These are phyloP conservation scores for Patella vulgata DNA, from an alignment of 1,140 invertebrate genomes.

Conservation along the genomic window DNA sequence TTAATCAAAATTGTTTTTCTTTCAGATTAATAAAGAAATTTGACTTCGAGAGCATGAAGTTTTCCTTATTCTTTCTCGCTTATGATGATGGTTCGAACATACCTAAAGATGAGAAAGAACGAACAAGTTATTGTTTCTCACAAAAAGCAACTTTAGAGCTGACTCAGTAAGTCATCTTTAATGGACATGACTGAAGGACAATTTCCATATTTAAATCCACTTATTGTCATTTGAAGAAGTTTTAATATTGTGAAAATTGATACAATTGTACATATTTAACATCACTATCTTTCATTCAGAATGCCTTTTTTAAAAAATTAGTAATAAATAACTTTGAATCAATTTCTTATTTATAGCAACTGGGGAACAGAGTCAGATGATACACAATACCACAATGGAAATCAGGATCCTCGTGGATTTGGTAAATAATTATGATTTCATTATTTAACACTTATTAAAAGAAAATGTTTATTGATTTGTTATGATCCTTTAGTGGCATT, in stretches of 20 bases:
- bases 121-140: slow-evolving; percentile 80
- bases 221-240: too few species aligned
- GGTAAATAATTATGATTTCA: slow-evolving; percentile 73
- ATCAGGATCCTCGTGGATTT: slow-evolving; percentile 88
- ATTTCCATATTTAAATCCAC: too few species aligned
- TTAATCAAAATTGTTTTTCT: too few species aligned
- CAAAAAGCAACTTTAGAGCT: slow-evolving; percentile 90
- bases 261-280: too few species aligned
- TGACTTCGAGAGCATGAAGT: slow-evolving; percentile 90
- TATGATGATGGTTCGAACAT: slow-evolving; percentile 83
- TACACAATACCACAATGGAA: slow-evolving; percentile 89
- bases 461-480: too few species aligned
- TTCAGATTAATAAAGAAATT: slow-evolving; percentile 81
- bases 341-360: slow-evolving; percentile 75
- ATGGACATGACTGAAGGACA: too few species aligned
- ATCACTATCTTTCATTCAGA: too few species aligned
- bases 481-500: too few species aligned
- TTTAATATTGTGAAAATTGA: too few species aligned
- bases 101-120: slow-evolving; percentile 73
- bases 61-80: slow-evolving; percentile 93
- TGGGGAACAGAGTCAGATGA: slow-evolving; percentile 91
- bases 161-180: slow-evolving; percentile 79
- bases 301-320: too few species aligned
- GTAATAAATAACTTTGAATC: too few species aligned
- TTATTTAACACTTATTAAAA: too few species aligned